phyloP scores from a whole-genome alignment of 2,113 vertebrate species.

The Bagarius yarrelli region DNA sequence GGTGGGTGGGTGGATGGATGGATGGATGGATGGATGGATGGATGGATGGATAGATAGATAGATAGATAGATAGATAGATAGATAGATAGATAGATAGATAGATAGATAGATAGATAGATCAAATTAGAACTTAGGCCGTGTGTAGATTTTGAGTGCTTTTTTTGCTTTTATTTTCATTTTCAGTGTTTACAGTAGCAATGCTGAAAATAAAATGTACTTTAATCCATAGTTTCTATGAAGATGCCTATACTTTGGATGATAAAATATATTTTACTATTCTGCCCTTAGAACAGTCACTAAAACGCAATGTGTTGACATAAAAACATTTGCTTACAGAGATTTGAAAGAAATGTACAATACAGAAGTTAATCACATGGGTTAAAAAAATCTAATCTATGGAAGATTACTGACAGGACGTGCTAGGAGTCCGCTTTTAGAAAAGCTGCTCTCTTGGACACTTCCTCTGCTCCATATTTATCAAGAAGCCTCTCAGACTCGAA shows the following conservation, averaged over 20 bases:
- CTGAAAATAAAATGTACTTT: not conserved
- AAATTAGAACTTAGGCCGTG: too few species aligned
- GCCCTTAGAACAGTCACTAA: not conserved
- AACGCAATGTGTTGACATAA: not conserved
- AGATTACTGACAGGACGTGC: not conserved
- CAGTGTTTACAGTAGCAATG: not conserved
- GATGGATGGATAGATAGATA: too few species aligned
- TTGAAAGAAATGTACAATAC: not conserved
- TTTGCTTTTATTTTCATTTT: not conserved
- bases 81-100: too few species aligned
- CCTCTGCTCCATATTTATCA: constrained; percentile 63
- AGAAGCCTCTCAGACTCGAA: constrained; percentile 48
- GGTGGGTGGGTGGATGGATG: too few species aligned
- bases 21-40: too few species aligned
- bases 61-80: too few species aligned
- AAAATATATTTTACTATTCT: not conserved
- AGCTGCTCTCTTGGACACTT: constrained; percentile 58
- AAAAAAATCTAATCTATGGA: not conserved
- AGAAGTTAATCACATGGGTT: not conserved
- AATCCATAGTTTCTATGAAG: not conserved
- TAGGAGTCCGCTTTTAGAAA: constrained; percentile 58
- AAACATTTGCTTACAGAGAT: not conserved
- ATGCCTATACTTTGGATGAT: not conserved
- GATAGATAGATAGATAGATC: too few species aligned
- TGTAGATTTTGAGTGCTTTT: not conserved